phyloP scores from a whole-genome alignment of 2,797 vertebrate species.

The Lacerta viridis region DNA sequence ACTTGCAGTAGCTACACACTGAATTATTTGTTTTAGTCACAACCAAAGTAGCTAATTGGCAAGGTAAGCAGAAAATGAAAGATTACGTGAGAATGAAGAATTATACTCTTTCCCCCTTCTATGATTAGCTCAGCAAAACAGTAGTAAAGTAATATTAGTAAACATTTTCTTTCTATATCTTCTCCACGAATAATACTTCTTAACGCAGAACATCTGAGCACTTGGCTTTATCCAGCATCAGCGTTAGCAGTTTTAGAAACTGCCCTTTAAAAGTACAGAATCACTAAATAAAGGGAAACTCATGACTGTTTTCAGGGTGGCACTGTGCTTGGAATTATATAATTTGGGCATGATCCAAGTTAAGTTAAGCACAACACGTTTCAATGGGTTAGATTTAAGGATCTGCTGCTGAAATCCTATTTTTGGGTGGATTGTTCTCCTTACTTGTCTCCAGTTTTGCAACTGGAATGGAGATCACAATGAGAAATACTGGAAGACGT shows the following conservation, averaged over 20 bases:
- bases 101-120: background rate
- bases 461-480: background rate
- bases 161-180: background rate
- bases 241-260: background rate
- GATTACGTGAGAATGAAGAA: background rate
- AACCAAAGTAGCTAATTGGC: slow-evolving; percentile 25
- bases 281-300: background rate
- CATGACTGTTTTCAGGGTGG: background rate
- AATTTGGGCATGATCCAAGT: background rate
- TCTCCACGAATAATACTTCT: background rate
- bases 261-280: slow-evolving; percentile 4
- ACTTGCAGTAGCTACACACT: background rate
- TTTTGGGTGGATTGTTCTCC: background rate
- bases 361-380: background rate
- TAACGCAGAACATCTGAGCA: background rate
- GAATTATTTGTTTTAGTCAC: slow-evolving; percentile 24
- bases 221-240: background rate
- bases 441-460: background rate
- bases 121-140: background rate
- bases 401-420: background rate
- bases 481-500: background rate
- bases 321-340: background rate
- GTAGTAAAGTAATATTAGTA: background rate
- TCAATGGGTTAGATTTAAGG: background rate
- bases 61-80: background rate